Evolutionary conservation across 1,140 invertebrate species (phyloP).

Genomic region (Drosophila paulistorum): DNA sequence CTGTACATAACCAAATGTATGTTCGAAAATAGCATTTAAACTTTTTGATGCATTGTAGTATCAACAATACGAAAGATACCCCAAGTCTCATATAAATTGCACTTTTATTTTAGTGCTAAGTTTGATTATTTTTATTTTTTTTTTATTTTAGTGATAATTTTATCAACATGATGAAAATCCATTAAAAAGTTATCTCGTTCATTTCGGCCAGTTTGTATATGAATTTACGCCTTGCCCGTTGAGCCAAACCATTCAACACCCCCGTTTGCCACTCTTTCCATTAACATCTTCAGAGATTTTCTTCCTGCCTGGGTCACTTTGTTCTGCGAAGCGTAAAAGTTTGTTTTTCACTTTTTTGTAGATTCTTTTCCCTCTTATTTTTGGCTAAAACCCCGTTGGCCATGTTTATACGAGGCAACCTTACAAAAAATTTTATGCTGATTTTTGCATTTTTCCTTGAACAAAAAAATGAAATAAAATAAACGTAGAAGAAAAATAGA

Average conservation of each 20-base stretch:
- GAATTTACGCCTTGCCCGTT: constrained; percentile 36
- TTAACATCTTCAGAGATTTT: constrained; percentile 45
- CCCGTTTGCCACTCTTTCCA: constrained; percentile 26
- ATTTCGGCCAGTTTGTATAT: constrained; percentile 44
- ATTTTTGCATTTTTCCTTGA: constrained; percentile 48
- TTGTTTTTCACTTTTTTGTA: constrained; percentile 42
- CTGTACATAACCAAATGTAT: too few species aligned
- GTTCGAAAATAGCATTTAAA: too few species aligned
- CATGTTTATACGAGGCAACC: constrained; percentile 45
- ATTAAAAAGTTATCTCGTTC: constrained; percentile 75
- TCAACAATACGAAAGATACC: background rate
- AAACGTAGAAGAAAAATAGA: background rate
- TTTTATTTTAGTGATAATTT: constrained; percentile 57
- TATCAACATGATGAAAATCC: constrained; percentile 73
- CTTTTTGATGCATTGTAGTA: background rate
- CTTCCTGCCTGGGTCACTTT: constrained; percentile 59
- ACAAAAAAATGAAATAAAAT: constrained; percentile 16
- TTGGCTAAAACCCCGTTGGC: constrained; percentile 34
- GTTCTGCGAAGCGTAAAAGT: constrained; percentile 70
- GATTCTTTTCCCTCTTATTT: constrained; percentile 44
- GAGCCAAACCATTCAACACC: background rate
- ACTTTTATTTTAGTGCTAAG: background rate
- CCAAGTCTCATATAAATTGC: background rate
- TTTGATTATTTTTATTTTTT: constrained; percentile 16
- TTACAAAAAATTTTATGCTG: constrained; percentile 65